phyloP scores from a whole-genome alignment of 1,140 invertebrate species.

The Meloidogyne hapla region DNA sequence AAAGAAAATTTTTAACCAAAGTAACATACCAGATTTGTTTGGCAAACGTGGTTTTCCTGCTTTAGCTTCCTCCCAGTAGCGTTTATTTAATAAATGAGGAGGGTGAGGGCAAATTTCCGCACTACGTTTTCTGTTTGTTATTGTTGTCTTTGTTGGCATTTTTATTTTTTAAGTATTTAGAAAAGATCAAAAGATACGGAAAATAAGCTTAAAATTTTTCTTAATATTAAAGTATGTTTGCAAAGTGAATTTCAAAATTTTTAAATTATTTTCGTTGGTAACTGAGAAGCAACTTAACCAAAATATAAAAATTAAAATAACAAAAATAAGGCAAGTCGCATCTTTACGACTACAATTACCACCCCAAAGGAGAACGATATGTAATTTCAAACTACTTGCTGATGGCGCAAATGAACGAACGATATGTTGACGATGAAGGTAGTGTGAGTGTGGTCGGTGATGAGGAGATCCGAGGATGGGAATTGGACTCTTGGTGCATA shows the following conservation, averaged over 20 bases:
- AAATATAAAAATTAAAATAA: neutral
- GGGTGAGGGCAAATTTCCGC: constrained; percentile 20
- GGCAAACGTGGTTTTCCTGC: neutral
- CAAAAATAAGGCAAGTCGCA: neutral
- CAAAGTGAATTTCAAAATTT: too few species aligned
- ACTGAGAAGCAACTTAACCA: too few species aligned
- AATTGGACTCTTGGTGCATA: neutral
- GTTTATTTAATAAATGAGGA: constrained; percentile 25
- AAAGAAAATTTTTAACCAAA: too few species aligned
- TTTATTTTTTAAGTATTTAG: neutral
- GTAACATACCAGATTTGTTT: neutral
- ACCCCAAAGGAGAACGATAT: neutral
- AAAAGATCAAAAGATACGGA: too few species aligned
- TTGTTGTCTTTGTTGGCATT: neutral
- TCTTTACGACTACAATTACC: neutral
- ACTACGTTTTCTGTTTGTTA: constrained; percentile 14
- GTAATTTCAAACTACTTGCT: neutral
- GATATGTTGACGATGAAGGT: neutral
- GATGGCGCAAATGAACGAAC: neutral
- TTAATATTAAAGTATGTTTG: too few species aligned
- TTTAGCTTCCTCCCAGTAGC: constrained; percentile 21
- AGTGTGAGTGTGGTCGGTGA: neutral
- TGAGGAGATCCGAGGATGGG: neutral
- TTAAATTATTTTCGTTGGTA: too few species aligned
- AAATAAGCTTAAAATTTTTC: too few species aligned